Percentiles rank a stretch among this genome's conserved stretches.
phyloP scores from a whole-genome alignment of 2,888 invertebrate species.

The Alitta virens region DNA sequence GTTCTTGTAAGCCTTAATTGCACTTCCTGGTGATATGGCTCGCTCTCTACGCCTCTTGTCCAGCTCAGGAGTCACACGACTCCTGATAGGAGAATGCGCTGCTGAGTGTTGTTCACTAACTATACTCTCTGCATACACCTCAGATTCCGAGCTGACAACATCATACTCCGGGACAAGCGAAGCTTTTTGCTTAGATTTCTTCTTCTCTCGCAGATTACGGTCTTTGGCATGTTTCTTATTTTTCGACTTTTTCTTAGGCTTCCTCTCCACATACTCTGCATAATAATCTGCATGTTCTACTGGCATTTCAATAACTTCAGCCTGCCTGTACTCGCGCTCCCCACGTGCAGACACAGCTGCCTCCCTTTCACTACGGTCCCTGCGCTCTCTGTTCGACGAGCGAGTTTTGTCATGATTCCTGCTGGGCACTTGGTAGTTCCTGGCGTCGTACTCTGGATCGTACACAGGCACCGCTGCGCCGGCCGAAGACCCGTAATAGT shows the following conservation, averaged over 20 bases:
- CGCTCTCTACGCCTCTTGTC: background rate
- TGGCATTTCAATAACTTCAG: too few relatives aligned
- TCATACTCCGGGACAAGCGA: conserved; percentile 16
- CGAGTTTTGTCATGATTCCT: too few relatives aligned
- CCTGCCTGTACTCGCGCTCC: too few relatives aligned
- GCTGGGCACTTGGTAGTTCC: conserved; percentile 7
- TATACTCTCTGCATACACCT: background rate
- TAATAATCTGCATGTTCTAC: too few relatives aligned
- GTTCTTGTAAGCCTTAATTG: background rate
- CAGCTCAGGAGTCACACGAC: background rate
- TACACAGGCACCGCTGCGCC: background rate
- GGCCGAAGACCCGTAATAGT: too few relatives aligned
- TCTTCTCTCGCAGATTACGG: background rate
- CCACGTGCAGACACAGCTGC: too few relatives aligned
- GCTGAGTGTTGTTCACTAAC: background rate
- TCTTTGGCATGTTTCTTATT: background rate
- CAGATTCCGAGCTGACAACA: conserved; percentile 22
- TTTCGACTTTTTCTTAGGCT: too few relatives aligned
- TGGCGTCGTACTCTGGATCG: conserved; percentile 19
- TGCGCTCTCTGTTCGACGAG: too few relatives aligned
- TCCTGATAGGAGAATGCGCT: background rate
- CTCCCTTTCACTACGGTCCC: too few relatives aligned
- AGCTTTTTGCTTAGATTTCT: conserved; percentile 10
- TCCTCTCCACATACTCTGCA: too few relatives aligned
- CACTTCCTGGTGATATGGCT: background rate